These are phyloP conservation scores for Agriopis leucophaearia DNA, from an alignment of 2,888 invertebrate genomes.

Conservation along the genomic window DNA sequence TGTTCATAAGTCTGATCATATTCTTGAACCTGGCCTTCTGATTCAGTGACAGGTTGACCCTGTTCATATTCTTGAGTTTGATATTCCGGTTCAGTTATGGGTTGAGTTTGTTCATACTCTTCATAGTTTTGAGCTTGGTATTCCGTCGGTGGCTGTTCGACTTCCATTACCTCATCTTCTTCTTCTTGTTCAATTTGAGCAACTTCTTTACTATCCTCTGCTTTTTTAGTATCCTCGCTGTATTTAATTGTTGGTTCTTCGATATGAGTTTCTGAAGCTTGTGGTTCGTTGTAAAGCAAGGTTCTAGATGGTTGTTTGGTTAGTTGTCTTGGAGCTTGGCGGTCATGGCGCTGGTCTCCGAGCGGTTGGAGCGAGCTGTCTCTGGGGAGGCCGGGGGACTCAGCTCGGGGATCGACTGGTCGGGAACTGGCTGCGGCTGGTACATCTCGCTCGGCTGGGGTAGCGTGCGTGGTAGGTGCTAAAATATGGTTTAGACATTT, in stretches of 20 bases:
- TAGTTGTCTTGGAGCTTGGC: constrained; percentile 59
- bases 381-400: constrained; percentile 77
- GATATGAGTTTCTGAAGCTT: constrained; percentile 17
- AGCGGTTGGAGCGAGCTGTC: constrained; percentile 55
- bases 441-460: constrained; percentile 71
- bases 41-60: constrained; percentile 42
- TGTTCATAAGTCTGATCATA: constrained; percentile 56
- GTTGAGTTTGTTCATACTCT: constrained; percentile 54
- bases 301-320: constrained; percentile 54
- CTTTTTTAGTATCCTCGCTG: neutral
- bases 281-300: constrained; percentile 44
- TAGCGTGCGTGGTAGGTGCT: constrained; percentile 81
- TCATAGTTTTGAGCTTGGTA: constrained; percentile 49
- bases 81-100: constrained; percentile 33
- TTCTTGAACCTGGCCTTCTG: constrained; percentile 54
- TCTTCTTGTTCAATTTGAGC: constrained; percentile 29
- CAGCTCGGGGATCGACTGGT: constrained; percentile 76
- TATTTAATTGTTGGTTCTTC: constrained; percentile 15
- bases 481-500: neutral
- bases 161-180: constrained; percentile 51
- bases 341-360: constrained; percentile 53
- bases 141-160: constrained; percentile 50
- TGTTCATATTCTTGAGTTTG: constrained; percentile 51
- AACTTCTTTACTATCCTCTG: constrained; percentile 11
- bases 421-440: constrained; percentile 70